Base-by-base conservation (phyloP, 92 coral and sea anemone genomes). In the Epizoanthus fatuus region DNA sequence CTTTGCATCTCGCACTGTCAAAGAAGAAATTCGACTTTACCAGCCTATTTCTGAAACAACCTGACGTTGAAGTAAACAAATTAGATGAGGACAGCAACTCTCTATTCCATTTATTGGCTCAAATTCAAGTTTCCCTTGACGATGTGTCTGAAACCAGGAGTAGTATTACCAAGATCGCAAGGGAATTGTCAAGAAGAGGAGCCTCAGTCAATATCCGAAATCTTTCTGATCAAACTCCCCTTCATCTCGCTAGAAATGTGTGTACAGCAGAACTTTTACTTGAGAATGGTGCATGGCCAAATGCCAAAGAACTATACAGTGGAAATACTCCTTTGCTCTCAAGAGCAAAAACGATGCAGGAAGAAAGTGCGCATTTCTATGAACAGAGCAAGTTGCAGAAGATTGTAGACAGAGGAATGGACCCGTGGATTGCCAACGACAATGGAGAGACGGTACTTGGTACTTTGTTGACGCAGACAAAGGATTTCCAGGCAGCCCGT, bases 371-470 rank as follows among this genome's bases (percentile, higher is more conserved):
- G 5, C 19, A 56, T 42, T 16, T 58, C 17, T 32, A 3, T n/a
- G 81, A 75, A 32, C 22, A n/a, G 1, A 35, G 45, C 14, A 51
- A 75, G 4, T 9, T 75, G 13, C 53, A 75, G 55, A 17, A 65
- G 44, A 56, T 75, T 65, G 20, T 75, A 14, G 81, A 40, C 54
- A 75, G 17, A 53, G 81, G 81, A n/a, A 75, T 75, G 81, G 22
- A 55, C 38, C 81, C 81, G 19, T 75, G 81, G 81, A 75, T 75
- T 75, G 81, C 81, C 37, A 58, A 75, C n/a, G 25, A 75, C 19
- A 37, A n/a, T 16, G 67, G 81, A 16, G n/a, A 42, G 5, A 75
- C 81, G 42, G 67, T 75, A 7, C 81, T 75, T 58, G 68, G 81
- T 32, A 75, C 37, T 17, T 42, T 58, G 53, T n/a, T 75, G 16